phyloP scores from a whole-genome alignment of 2,113 vertebrate genomes.

The Seriola quinqueradiata region DNA sequence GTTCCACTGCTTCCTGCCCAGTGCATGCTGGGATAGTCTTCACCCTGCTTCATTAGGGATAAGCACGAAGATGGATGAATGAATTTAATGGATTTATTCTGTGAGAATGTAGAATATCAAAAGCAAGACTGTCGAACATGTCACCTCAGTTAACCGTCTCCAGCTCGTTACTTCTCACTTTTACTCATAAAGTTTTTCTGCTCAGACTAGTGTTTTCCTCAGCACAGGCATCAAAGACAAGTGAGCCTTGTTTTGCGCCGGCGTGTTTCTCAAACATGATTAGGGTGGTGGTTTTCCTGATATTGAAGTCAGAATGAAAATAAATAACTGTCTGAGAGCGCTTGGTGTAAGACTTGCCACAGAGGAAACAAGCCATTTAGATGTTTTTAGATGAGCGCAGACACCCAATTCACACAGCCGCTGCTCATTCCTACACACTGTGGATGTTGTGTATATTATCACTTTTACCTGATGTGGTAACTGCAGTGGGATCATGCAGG shows the following conservation, averaged over 20 bases:
- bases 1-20: neutral
- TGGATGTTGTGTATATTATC: slow-evolving; percentile 2
- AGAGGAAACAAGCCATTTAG: slow-evolving; percentile 48
- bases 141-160: neutral
- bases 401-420: neutral
- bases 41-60: neutral
- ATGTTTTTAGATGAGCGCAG: slow-evolving; percentile 13
- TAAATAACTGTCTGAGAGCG: neutral
- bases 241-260: neutral
- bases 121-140: neutral
- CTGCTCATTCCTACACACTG: neutral
- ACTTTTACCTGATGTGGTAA: slow-evolving; percentile 42
- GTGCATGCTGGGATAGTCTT: neutral
- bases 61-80: neutral
- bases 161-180: neutral
- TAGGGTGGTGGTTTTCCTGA: slow-evolving; percentile 4
- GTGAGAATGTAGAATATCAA: neutral
- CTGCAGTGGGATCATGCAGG: slow-evolving; percentile 15
- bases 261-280: slow-evolving; percentile 21
- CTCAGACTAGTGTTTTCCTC: neutral
- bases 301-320: slow-evolving; percentile 1
- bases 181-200: neutral
- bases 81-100: neutral
- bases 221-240: neutral
- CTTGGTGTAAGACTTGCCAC: slow-evolving; percentile 6